Evolutionary conservation across 2,888 invertebrate genomes (phyloP), one percentile per base, ranked within the genome.

Genomic region (Conchocele bisecta): DNA sequence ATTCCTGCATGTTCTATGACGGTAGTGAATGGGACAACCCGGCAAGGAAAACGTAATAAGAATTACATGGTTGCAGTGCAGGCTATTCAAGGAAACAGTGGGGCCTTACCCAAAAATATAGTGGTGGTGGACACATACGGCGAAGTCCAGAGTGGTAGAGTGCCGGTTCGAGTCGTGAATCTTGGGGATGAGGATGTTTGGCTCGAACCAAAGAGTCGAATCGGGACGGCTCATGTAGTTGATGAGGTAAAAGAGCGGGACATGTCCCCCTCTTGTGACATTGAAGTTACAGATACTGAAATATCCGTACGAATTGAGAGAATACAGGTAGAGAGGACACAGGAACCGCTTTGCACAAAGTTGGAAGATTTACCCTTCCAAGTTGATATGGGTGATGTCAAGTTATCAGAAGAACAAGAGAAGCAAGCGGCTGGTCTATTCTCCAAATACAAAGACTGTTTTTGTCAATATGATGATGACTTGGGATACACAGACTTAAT

Each of bases 151-250:
- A 35, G 35, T 44, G 37, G 37, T 15, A 28, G 31, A 9, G 35
- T 59, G 2, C 48, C 59, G 9, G 59, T 59, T 3, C 3, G 59
- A 11, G 48, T 59, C 20, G 46, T 31, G 3, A 59, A 59, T 48
- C 22, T 59, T 31, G 58, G 58, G 17, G 13, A 3, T 24, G 48
- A 46, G 31, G 59, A 59, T 48, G 33, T 59, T 28, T 59, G 59
- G 59, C 29, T 59, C 17, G 7, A 59, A 3, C 48, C 46, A 20
- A 46, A 59, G 33, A 17, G 26, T 1, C 31, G 44, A 22, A 4
- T 58, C 13, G 58, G 58, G 15, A 24, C 46, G 13, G 58, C 46
- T 28, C 41, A 41, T 9, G 22, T 9, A n/a, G 59, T 59, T 17
- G 37, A 48, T 6, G 13, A 37, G 28, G 37, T 59, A 7, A 11